These are phyloP conservation scores for Tethea ocularis DNA, from an alignment of 2,888 invertebrate species.

Conservation along the genomic window DNA sequence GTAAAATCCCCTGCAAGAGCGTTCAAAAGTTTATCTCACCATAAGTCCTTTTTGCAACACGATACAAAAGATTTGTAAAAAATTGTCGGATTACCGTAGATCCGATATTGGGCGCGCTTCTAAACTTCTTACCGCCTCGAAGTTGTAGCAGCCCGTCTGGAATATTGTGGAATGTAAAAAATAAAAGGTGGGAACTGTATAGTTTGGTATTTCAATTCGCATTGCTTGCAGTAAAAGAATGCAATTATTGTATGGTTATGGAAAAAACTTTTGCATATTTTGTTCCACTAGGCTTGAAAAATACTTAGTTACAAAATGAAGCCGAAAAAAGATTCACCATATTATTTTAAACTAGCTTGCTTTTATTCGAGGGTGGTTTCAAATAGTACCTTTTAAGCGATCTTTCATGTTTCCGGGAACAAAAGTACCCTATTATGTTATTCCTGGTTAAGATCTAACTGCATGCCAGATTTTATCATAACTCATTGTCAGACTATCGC, in stretches of 20 bases:
- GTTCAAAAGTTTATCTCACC: not conserved
- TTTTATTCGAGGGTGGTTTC: too few relatives aligned
- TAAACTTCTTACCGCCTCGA: conserved; percentile 10
- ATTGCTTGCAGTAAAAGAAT: conserved; percentile 50
- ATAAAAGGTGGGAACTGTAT: conserved; percentile 38
- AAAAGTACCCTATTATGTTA: too few relatives aligned
- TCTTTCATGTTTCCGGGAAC: too few relatives aligned
- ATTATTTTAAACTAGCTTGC: too few relatives aligned
- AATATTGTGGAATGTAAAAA: conserved; percentile 24
- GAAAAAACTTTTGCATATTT: not conserved
- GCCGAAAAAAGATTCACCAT: too few relatives aligned
- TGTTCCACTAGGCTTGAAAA: not conserved
- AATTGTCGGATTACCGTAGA: not conserved
- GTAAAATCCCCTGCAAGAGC: not conserved
- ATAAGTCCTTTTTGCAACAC: not conserved
- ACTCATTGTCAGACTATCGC: too few relatives aligned
- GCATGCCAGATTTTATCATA: too few relatives aligned
- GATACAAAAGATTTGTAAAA: not conserved
- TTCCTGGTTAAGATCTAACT: too few relatives aligned
- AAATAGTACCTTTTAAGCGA: too few relatives aligned
- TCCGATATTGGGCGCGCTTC: conserved; percentile 11
- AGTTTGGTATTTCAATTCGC: conserved; percentile 44
- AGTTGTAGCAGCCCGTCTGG: not conserved
- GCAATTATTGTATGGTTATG: conserved; percentile 30
- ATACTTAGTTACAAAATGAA: too few relatives aligned